Percentiles rank a stretch among this genome's conserved stretches.
Conservation (phyloP, 2,113 vertebrate genomes). For the Delphinapterus leucas region DNA sequence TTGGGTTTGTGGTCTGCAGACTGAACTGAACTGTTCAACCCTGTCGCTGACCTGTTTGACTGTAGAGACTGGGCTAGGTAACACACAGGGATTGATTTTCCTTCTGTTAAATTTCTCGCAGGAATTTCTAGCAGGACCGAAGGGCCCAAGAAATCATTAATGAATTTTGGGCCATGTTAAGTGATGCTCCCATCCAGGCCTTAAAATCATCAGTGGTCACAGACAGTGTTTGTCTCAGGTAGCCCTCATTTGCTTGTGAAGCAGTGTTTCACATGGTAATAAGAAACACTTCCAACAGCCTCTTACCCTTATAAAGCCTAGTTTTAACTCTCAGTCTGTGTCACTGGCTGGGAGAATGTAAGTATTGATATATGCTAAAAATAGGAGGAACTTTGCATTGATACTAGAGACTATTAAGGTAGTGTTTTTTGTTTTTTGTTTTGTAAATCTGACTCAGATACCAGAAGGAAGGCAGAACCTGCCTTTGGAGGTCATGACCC, state of each 20-base stretch:
- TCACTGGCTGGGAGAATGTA: neutral
- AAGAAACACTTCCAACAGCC: neutral
- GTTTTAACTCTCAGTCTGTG: neutral
- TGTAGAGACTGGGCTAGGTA: constrained; percentile 1
- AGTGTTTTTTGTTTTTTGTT: neutral
- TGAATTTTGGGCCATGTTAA: constrained; percentile 23
- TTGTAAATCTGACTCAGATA: constrained; percentile 81
- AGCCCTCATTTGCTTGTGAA: neutral
- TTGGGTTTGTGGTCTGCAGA: neutral
- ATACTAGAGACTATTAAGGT: neutral
- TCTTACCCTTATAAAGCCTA: neutral
- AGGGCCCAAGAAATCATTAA: constrained; percentile 8
- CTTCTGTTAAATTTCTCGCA: neutral
- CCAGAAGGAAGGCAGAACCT: constrained; percentile 91
- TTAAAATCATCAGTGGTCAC: neutral
- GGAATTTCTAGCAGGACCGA: neutral
- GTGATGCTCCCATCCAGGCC: neutral
- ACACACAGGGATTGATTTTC: neutral
- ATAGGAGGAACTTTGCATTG: neutral
- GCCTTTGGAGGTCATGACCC: constrained; percentile 93
- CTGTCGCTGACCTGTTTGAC: neutral
- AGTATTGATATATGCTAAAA: neutral
- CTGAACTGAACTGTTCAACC: neutral
- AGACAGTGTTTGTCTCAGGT: neutral
- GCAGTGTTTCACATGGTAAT: neutral